Conservation (phyloP, 2,797 vertebrate genomes). For the Australoheros facetus region DNA sequence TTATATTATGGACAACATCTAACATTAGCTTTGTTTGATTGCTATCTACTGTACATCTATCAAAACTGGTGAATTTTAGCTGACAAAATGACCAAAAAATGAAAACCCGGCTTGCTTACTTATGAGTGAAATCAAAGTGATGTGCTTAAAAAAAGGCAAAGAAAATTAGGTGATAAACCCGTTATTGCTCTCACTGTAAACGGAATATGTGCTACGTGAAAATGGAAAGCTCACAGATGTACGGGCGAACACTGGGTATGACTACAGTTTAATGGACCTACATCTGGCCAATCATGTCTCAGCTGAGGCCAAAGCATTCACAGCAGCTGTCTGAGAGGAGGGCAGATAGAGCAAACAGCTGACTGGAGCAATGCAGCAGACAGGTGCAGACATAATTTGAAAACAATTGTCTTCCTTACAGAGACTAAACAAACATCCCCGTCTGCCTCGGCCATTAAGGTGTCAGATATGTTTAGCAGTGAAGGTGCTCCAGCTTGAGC, state of each 20-base stretch:
- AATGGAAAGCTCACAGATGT: neutral
- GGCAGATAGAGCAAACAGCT: slow-evolving; percentile 6
- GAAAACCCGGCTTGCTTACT: too few species aligned
- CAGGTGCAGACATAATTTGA: slow-evolving; percentile 29
- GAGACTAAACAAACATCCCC: slow-evolving; percentile 43
- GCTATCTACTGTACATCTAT: neutral
- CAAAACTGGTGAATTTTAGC: neutral
- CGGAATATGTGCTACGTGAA: neutral
- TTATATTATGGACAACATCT: neutral
- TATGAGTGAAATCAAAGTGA: too few species aligned
- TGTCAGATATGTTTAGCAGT: slow-evolving; percentile 46
- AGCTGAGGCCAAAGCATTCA: slow-evolving; percentile 5
- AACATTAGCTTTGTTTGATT: neutral
- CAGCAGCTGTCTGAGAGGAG: neutral
- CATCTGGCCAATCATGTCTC: neutral
- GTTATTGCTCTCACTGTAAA: neutral
- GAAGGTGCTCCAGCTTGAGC: slow-evolving; percentile 35
- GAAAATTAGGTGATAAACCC: neutral
- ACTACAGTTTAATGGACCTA: neutral
- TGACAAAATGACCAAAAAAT: too few species aligned
- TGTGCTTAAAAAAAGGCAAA: neutral
- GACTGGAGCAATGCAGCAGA: slow-evolving; percentile 27
- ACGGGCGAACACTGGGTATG: neutral
- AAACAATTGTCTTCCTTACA: slow-evolving; percentile 33
- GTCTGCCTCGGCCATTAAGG: slow-evolving; percentile 32